Conservation (phyloP, 2,888 invertebrate genomes). For the Hirtodrosophila alboralis region DNA sequence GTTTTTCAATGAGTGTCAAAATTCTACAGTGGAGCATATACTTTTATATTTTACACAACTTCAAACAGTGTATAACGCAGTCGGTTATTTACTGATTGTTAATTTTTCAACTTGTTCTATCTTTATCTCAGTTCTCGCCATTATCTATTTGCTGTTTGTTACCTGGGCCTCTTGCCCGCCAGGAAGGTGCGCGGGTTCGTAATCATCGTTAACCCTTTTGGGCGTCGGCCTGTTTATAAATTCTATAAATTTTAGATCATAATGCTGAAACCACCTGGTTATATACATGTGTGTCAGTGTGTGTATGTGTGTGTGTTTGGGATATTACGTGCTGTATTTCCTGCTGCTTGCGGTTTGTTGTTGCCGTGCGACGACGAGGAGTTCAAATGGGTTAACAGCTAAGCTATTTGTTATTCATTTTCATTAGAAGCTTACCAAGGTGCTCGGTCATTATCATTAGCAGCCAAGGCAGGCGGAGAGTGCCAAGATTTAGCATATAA, state of each 20-base stretch:
- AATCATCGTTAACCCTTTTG: conserved; percentile 57
- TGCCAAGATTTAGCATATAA: conserved; percentile 10
- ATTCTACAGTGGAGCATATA: too few species aligned
- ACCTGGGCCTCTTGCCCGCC: conserved; percentile 41
- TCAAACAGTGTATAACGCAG: too few species aligned
- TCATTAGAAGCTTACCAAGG: conserved; percentile 61
- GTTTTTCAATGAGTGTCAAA: too few species aligned
- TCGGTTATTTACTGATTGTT: too few species aligned
- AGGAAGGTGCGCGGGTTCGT: conserved; percentile 19
- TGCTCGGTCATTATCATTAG: conserved; percentile 60
- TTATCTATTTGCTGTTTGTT: conserved; percentile 14
- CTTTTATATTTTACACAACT: too few species aligned
- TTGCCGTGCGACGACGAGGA: too few species aligned
- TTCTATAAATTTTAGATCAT: conserved; percentile 79
- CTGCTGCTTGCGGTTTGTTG: conserved; percentile 35
- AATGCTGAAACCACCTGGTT: conserved; percentile 46
- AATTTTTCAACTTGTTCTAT: background rate
- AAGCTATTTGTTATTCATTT: conserved; percentile 72
- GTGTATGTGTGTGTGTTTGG: conserved; percentile 30
- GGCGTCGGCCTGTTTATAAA: conserved; percentile 65
- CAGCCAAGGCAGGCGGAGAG: conserved; percentile 29
- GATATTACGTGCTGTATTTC: conserved; percentile 50
- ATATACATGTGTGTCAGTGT: too few species aligned
- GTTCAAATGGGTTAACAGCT: conserved; percentile 39
- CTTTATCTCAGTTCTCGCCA: conserved; percentile 3